Conservation (phyloP, 37 sponge, comb jelly and placozoan genomes). For the Theonella swinhoei region DNA sequence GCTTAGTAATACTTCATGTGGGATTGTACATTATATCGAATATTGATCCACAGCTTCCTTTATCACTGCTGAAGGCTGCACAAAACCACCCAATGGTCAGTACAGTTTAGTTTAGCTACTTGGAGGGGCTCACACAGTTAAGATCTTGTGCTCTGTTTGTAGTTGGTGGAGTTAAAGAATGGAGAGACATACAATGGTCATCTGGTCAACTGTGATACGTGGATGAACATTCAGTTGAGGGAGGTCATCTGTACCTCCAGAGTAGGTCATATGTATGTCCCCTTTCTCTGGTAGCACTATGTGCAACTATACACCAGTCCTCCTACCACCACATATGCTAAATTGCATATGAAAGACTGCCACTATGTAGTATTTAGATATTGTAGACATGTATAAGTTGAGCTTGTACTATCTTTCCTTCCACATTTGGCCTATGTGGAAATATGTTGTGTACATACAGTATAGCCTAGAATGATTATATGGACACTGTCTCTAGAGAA, state of each 20-base stretch:
- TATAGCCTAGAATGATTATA: too few species aligned
- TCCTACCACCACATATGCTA: not conserved
- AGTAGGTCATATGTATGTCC: constrained; percentile 39
- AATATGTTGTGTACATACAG: too few species aligned
- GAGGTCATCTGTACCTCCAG: constrained; percentile 98
- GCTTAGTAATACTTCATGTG: too few species aligned
- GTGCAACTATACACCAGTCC: not conserved
- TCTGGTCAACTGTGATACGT: constrained; percentile 94
- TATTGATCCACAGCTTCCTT: constrained; percentile 64
- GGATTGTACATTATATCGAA: too few species aligned
- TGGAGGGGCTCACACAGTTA: not conserved
- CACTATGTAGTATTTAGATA: not conserved
- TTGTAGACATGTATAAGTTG: not conserved
- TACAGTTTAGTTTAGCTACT: not conserved
- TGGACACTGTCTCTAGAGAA: too few species aligned
- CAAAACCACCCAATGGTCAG: constrained; percentile 92
- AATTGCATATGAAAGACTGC: not conserved
- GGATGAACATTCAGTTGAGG: constrained; percentile 97
- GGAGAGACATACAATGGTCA: constrained; percentile 99
- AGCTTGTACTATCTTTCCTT: not conserved
- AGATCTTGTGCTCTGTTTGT: not conserved
- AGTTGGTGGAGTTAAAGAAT: constrained; percentile 96
- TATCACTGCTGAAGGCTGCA: constrained; percentile 93
- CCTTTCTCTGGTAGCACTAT: too few species aligned
- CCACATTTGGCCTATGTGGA: too few species aligned